A percentile compares a stretch with the other conserved stretches of the same genome.
Evolutionary conservation across 2,113 vertebrate genomes (phyloP).

Genomic region (Ramphastos sulfuratus): DNA sequence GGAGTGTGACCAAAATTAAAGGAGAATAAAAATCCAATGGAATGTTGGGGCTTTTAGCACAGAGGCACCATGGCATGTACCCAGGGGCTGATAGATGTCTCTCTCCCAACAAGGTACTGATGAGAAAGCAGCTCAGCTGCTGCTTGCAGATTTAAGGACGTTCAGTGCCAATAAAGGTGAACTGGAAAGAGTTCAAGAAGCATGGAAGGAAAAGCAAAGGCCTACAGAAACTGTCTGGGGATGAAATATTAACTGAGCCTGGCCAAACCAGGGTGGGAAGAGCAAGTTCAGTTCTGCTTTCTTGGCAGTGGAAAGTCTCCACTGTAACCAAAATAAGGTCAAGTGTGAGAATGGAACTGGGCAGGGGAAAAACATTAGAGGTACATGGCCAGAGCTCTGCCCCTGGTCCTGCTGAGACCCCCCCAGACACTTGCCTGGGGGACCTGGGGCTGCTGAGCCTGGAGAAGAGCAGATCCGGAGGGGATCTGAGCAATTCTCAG

Average conservation of each 20-base stretch:
- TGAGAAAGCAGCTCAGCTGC: constrained; percentile 41
- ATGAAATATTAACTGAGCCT: constrained; percentile 11
- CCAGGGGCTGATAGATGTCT: constrained; percentile 37
- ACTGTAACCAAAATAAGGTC: background rate
- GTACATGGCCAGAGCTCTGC: background rate
- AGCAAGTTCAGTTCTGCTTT: background rate
- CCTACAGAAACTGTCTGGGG: background rate
- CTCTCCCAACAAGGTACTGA: constrained; percentile 28
- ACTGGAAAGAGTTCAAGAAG: constrained; percentile 41
- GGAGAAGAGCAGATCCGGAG: too few relatives aligned
- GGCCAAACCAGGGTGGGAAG: background rate
- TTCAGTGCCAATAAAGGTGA: constrained; percentile 46
- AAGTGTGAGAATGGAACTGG: background rate
- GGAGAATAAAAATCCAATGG: background rate
- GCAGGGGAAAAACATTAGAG: background rate
- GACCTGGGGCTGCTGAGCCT: too few relatives aligned
- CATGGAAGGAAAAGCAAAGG: background rate
- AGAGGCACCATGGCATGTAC: constrained; percentile 12
- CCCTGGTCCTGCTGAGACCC: background rate
- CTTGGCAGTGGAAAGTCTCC: background rate
- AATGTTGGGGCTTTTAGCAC: constrained; percentile 40
- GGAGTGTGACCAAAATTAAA: background rate
- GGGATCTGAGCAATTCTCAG: too few relatives aligned
- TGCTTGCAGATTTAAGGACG: constrained; percentile 53
- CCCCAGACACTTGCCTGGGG: background rate